These are phyloP conservation scores for Drosophila insularis DNA, from an alignment of 1,140 invertebrate genomes.

Conservation along the genomic window DNA sequence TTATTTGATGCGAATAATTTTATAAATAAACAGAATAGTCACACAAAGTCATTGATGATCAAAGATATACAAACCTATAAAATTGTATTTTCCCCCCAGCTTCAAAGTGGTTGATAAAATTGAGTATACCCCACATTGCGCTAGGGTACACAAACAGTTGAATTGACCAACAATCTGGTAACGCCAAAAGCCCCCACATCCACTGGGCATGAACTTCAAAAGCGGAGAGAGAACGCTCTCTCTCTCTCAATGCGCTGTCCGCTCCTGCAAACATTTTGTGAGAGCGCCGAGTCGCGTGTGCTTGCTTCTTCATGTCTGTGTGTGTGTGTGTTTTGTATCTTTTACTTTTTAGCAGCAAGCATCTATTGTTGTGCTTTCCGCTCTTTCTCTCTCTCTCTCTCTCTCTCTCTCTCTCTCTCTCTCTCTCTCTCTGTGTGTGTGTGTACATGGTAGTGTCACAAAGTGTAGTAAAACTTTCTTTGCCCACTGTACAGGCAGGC, in stretches of 20 bases:
- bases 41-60: too few species aligned
- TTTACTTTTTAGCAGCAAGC: slow-evolving; percentile 79
- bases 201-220: slow-evolving; percentile 48
- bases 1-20: too few species aligned
- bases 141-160: neutral
- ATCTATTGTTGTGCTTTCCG: too few species aligned
- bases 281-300: slow-evolving; percentile 13
- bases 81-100: too few species aligned
- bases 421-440: too few species aligned
- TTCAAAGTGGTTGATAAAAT: neutral
- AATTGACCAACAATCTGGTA: slow-evolving; percentile 43
- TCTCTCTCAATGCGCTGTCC: slow-evolving; percentile 22
- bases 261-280: slow-evolving; percentile 72
- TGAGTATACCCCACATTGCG: neutral
- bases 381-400: too few species aligned
- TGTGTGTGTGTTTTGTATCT: slow-evolving; percentile 67
- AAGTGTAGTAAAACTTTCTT: too few species aligned
- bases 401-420: too few species aligned
- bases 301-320: neutral
- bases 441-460: too few species aligned
- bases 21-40: too few species aligned
- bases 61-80: too few species aligned
- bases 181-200: slow-evolving; percentile 22
- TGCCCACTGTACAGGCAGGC: slow-evolving; percentile 34
- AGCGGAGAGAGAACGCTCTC: slow-evolving; percentile 38